Base-by-base conservation (phyloP, 2,888 invertebrate species). In the Acanthosepion lycidas region DNA sequence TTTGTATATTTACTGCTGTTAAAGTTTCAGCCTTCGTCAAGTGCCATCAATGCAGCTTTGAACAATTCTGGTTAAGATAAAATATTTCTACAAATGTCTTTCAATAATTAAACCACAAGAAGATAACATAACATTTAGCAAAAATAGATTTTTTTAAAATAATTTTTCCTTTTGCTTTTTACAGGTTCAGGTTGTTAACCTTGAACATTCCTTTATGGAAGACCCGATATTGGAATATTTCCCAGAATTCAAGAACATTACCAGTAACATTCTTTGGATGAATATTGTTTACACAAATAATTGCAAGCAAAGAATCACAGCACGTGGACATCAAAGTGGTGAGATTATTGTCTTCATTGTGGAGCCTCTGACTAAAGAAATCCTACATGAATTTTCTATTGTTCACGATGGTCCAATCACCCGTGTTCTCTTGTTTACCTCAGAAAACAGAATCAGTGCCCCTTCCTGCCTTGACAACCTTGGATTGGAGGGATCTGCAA, bases 271-370 rank as follows among this genome's bases (percentile, higher is more conserved):
- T 1, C 95, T 96, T 42, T 97, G 97, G 96, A 96, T 97, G 95
- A 97, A 97, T 94, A 96, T 97, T 91, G 94, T 95, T 78, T 96
- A 96, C 94, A 95, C 95, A 94, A 96, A 96, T 53, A 95, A 96
- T 64, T 94, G 95, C 96, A 97, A 95, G 95, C 98, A 98, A 96
- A 97, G 98, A 96, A 95, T 98, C 94, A 98, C 98, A 42, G 98
- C 98, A 48, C 97, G 98, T 95, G 98, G 98, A 20, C 98, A 98
- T 96, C 98, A 98, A 97, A 98, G 98, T 97, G 98, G 98, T 12
- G 97, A 98, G 95, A 97, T 98, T 5, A 97, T 98, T 96, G 96
- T 98, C n/a, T 97, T 98, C 94, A 97, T 98, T 95, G 97, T 98
- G 8, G 97, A 98, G 96, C 97, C 98, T 12, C 97, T 97, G 95